Percentiles rank a stretch among this genome's conserved stretches.
phyloP scores from a whole-genome alignment of 2,888 invertebrate genomes.

The Drosophila basisetae region DNA sequence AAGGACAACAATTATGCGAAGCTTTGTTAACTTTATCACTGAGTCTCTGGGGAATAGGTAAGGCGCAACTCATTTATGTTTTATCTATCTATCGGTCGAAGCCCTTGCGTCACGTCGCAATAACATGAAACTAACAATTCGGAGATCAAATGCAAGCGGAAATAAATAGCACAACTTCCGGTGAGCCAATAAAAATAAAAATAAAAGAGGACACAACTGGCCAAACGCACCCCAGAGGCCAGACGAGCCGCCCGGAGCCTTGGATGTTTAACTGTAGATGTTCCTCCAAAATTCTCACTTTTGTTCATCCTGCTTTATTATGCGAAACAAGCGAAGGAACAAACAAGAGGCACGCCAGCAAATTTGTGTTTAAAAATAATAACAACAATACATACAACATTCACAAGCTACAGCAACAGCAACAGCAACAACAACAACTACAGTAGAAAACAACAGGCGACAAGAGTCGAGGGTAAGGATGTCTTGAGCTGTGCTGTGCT shows the following conservation, averaged over 20 bases:
- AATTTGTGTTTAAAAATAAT: constrained; percentile 78
- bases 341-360: constrained; percentile 67
- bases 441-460: constrained; percentile 4
- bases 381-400: constrained; percentile 42
- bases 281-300: constrained; percentile 35
- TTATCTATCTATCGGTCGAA: constrained; percentile 49
- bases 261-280: background rate
- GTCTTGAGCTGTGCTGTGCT: constrained; percentile 8
- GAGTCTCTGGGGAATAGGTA: constrained; percentile 25
- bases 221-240: constrained; percentile 72
- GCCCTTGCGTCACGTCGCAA: constrained; percentile 17
- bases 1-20: constrained; percentile 25
- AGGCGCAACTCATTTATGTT: constrained; percentile 52
- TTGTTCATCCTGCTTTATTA: constrained; percentile 68
- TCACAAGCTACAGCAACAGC: constrained; percentile 1
- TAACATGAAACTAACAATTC: constrained; percentile 67
- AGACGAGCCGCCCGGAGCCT: constrained; percentile 15
- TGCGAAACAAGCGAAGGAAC: constrained; percentile 77
- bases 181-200: constrained; percentile 77
- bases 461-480: constrained; percentile 23
- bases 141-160: constrained; percentile 74
- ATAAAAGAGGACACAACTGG: constrained; percentile 74
- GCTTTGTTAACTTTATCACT: constrained; percentile 12
- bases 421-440: background rate
- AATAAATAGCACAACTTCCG: constrained; percentile 76